A percentile compares a stretch with the other conserved stretches of the same genome.
phyloP scores from a whole-genome alignment of 2,113 vertebrate species.

The Rhagologus leucostigma region DNA sequence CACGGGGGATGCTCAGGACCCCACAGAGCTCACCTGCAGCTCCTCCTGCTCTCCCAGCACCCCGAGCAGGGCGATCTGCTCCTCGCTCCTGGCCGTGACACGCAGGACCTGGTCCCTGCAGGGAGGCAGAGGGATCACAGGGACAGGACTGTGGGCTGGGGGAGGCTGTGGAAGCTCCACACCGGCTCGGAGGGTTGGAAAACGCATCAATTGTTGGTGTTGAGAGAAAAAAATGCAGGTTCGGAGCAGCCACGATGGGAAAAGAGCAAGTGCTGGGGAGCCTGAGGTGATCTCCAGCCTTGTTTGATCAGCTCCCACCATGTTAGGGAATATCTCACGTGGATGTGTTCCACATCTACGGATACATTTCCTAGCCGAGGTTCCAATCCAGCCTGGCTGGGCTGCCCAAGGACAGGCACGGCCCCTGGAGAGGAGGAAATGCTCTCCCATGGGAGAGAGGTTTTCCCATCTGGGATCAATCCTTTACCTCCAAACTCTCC shows the following conservation, averaged over 20 bases:
- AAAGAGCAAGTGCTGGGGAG: not conserved
- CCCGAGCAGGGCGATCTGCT: constrained; percentile 74
- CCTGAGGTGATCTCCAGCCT: not conserved
- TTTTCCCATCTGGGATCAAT: not conserved
- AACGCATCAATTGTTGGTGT: rapidly evolving
- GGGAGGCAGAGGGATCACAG: not conserved
- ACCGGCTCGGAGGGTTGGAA: rapidly evolving
- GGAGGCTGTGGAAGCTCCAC: not conserved
- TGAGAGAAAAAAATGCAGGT: not conserved
- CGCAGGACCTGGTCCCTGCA: constrained; percentile 89
- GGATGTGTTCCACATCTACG: rapidly evolving
- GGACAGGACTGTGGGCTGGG: not conserved
- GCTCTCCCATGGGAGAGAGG: not conserved
- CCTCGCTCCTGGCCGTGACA: constrained; percentile 66
- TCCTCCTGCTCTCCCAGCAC: constrained; percentile 65
- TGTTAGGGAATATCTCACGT: rapidly evolving
- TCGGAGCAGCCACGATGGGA: not conserved
- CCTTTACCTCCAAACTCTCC: not conserved
- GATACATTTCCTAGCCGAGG: not conserved
- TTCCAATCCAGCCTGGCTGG: not conserved
- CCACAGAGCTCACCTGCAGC: constrained; percentile 72
- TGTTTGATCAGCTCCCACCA: not conserved
- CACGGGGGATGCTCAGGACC: rapidly evolving
- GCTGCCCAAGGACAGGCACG: not conserved
- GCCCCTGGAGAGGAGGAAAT: not conserved